A percentile compares a stretch with the other conserved stretches of the same genome.
These are phyloP conservation scores for Mesocentrotus franciscanus DNA, from an alignment of 53 echinoderm and acorn worm species.

Conservation along the genomic window DNA sequence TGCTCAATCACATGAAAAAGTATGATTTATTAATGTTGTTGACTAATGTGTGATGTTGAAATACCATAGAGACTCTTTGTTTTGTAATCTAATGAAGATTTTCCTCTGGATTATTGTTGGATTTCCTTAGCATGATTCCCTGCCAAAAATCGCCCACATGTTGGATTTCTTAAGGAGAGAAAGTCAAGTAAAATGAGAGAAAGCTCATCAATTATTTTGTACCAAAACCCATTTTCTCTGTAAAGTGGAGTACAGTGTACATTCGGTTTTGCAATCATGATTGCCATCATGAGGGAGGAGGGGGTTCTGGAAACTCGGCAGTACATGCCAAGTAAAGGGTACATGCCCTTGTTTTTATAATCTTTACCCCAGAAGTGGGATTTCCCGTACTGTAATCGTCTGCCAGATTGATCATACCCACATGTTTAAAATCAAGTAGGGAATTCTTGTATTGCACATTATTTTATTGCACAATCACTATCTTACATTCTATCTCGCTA, in stretches of 20 bases:
- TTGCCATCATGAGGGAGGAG: not conserved
- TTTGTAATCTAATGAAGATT: constrained; percentile 1
- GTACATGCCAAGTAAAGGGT: not conserved
- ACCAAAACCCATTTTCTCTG: too few species aligned
- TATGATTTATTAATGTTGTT: constrained; percentile 19
- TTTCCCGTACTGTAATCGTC: not conserved
- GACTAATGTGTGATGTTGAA: not conserved
- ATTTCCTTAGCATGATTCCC: not conserved
- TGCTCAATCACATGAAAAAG: not conserved
- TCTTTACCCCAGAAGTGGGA: not conserved
- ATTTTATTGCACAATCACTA: not conserved
- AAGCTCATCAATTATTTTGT: too few species aligned
- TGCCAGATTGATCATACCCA: not conserved
- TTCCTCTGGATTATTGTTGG: not conserved
- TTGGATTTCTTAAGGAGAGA: not conserved
- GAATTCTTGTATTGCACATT: not conserved
- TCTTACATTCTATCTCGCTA: not conserved
- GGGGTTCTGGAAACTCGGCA: not conserved
- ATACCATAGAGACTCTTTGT: not conserved
- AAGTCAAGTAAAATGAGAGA: not conserved
- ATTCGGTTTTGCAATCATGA: not conserved
- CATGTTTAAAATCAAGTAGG: not conserved
- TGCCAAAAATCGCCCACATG: not conserved
- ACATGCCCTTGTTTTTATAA: not conserved
- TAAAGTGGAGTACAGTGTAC: not conserved